A percentile compares a stretch with the other conserved stretches of the same genome.
phyloP scores from a whole-genome alignment of 2,113 vertebrate genomes.

The Pungitius pungitius region DNA sequence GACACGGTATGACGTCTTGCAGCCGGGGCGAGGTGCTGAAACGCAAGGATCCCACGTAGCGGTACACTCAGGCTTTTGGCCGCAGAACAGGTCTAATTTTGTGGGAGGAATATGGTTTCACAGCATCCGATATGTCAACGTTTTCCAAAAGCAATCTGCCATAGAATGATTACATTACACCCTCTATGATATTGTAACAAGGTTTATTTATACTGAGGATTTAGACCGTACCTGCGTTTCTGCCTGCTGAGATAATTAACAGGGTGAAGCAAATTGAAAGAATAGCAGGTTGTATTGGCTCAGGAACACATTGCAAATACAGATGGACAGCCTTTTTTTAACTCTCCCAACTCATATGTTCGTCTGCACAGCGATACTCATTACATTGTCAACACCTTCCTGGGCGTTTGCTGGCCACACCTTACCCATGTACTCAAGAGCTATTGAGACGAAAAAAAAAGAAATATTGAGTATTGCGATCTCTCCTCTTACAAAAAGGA shows the following conservation, averaged over 20 bases:
- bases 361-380: conserved; percentile 49
- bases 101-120: conserved; percentile 50
- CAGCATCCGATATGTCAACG: conserved; percentile 26
- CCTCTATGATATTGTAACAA: conserved; percentile 22
- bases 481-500: conserved; percentile 38
- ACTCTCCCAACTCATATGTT: conserved; percentile 50
- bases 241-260: conserved; percentile 19
- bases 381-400: conserved; percentile 63
- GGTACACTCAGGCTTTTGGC: conserved; percentile 52
- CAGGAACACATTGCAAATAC: conserved; percentile 48
- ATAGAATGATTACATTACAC: conserved; percentile 19
- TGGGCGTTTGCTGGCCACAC: conserved; percentile 55
- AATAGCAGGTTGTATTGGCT: conserved; percentile 21
- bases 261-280: conserved; percentile 29
- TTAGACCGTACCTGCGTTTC: conserved; percentile 20
- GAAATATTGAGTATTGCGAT: conserved; percentile 7
- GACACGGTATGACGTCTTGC: conserved; percentile 57
- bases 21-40: conserved; percentile 58
- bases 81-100: conserved; percentile 62
- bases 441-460: conserved; percentile 12
- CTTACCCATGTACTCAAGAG: conserved; percentile 40
- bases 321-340: conserved; percentile 31
- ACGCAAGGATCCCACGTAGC: conserved; percentile 44
- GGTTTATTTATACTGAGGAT: conserved; percentile 35
- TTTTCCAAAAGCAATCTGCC: conserved; percentile 5